Percentiles rank a stretch among this genome's conserved stretches.
Conservation (phyloP, 2,888 invertebrate species). For the Ceratothoa steindachneri region DNA sequence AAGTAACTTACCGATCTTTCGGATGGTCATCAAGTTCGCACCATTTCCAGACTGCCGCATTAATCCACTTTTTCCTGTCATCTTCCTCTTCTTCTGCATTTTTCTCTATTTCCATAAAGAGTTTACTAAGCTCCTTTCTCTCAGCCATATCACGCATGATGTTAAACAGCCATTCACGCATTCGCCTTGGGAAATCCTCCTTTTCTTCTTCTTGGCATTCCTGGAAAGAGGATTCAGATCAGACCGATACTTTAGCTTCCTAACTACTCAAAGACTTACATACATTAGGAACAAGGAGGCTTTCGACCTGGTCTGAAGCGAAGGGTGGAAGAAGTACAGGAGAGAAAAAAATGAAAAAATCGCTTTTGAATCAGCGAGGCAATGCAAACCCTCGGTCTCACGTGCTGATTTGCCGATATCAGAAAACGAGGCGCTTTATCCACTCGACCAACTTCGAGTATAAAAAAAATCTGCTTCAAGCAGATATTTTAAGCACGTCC, state of each 20-base stretch:
- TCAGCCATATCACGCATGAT: constrained; percentile 92
- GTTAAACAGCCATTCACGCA: constrained; percentile 98
- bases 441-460: no score
- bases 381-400: no score
- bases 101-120: constrained; percentile 64
- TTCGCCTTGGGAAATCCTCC: constrained; percentile 89
- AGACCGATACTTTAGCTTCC: not conserved
- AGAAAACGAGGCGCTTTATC: no score
- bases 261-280: not conserved
- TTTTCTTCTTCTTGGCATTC: constrained; percentile 79
- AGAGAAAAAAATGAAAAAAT: not conserved
- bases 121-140: constrained; percentile 73
- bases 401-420: no score
- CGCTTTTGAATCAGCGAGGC: no score
- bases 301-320: not conserved
- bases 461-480: no score
- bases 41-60: constrained; percentile 97
- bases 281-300: no score
- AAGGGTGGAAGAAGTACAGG: not conserved
- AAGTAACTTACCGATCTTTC: constrained; percentile 65
- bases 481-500: no score
- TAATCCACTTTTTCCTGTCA: constrained; percentile 76
- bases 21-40: constrained; percentile 93
- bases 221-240: constrained; percentile 54
- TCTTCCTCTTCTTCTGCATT: constrained; percentile 56